Percentiles rank a stretch among this genome's conserved stretches.
Conservation (phyloP, 2,113 vertebrate genomes). For the Acanthochromis polyacanthus region DNA sequence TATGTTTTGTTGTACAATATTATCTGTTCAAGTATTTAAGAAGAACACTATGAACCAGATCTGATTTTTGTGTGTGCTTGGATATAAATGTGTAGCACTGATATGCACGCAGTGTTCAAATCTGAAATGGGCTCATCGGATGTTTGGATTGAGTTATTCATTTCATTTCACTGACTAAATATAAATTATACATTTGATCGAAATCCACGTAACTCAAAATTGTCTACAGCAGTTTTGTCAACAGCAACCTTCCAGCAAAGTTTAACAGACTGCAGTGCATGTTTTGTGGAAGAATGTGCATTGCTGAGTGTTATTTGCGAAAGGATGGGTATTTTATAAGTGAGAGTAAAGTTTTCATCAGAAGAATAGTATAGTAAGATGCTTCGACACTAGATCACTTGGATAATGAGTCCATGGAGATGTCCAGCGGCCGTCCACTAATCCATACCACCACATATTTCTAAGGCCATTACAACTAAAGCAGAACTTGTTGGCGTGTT, state of each 20-base stretch:
- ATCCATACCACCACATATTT: background rate
- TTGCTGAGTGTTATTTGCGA: background rate
- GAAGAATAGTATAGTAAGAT: background rate
- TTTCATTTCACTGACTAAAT: too few relatives aligned
- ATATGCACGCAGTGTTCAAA: background rate
- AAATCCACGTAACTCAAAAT: too few relatives aligned
- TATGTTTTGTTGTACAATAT: background rate
- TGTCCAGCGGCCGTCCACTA: background rate
- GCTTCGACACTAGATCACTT: constrained; percentile 9
- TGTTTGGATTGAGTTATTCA: too few relatives aligned
- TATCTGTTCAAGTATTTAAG: background rate
- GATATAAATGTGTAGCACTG: background rate
- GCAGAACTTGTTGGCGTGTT: constrained; percentile 7
- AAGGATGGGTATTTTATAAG: background rate
- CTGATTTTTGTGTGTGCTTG: too few relatives aligned
- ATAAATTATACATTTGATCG: too few relatives aligned
- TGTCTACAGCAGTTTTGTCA: too few relatives aligned
- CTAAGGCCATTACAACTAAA: constrained; percentile 6
- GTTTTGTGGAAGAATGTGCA: background rate
- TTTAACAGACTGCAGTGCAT: background rate
- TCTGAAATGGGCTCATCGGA: too few relatives aligned
- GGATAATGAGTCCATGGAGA: constrained; percentile 29
- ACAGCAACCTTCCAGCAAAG: background rate
- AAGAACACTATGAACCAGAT: too few relatives aligned
- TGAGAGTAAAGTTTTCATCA: constrained; percentile 6